These are phyloP conservation scores for Echinops telfairi DNA, from an alignment of 2,113 vertebrate species.

Conservation along the genomic window DNA sequence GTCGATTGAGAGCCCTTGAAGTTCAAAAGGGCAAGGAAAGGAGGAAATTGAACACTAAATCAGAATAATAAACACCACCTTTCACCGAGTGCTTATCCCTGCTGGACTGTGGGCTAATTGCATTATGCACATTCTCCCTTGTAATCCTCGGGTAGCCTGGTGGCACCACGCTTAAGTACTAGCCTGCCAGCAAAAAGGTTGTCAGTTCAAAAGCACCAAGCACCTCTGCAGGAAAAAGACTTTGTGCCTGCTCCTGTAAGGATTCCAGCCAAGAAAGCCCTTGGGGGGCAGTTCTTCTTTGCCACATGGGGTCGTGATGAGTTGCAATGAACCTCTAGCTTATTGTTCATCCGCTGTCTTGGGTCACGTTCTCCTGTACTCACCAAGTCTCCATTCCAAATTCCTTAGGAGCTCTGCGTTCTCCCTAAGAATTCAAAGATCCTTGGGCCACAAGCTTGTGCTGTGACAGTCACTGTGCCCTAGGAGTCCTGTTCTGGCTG, in stretches of 20 bases:
- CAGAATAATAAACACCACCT: not conserved
- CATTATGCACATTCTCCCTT: constrained; percentile 30
- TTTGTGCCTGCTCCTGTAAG: not conserved
- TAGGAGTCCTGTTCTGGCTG: not conserved
- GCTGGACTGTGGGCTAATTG: constrained; percentile 42
- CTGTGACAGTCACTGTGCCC: not conserved
- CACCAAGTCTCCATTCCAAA: not conserved
- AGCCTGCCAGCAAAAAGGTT: not conserved
- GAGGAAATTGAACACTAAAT: constrained; percentile 62
- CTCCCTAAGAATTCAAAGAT: not conserved
- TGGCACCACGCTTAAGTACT: not conserved
- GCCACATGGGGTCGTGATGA: not conserved
- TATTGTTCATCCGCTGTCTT: constrained; percentile 29
- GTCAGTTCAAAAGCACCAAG: not conserved
- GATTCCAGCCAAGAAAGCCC: not conserved
- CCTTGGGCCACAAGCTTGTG: not conserved
- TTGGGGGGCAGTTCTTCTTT: not conserved
- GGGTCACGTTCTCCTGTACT: not conserved
- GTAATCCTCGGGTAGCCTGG: constrained; percentile 28
- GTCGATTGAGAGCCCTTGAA: constrained; percentile 50
- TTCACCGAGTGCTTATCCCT: not conserved
- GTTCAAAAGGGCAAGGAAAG: constrained; percentile 60
- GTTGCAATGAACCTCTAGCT: not conserved
- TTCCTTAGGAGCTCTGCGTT: constrained; percentile 12
- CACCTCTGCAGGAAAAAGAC: not conserved